Percentiles rank a stretch among this genome's conserved stretches.
phyloP scores from a whole-genome alignment of 1,140 invertebrate genomes.

The Nasonia giraulti region DNA sequence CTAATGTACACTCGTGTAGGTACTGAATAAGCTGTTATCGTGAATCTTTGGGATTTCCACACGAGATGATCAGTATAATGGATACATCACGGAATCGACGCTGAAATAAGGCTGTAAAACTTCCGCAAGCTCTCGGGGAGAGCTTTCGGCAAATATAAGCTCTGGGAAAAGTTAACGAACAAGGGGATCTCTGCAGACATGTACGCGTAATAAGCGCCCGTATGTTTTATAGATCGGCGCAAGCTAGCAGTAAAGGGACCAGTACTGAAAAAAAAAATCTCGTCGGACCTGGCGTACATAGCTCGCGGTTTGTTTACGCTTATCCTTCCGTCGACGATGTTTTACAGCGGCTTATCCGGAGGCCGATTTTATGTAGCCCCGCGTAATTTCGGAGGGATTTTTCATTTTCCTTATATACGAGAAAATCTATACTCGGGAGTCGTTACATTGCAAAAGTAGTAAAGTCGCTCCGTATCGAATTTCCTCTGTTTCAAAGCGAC shows the following conservation, averaged over 20 bases:
- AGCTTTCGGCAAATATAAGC: slow-evolving; percentile 32
- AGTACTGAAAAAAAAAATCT: not conserved
- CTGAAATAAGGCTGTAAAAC: slow-evolving; percentile 26
- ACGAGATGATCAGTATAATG: not conserved
- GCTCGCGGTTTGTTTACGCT: slow-evolving; percentile 21
- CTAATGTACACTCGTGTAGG: not conserved
- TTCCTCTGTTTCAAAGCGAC: not conserved
- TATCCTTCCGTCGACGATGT: slow-evolving; percentile 4
- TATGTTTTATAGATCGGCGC: too few species aligned
- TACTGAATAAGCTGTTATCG: too few species aligned
- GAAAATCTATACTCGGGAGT: too few species aligned
- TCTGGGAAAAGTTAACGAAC: slow-evolving; percentile 28
- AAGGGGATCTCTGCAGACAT: too few species aligned
- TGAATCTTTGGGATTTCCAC: too few species aligned
- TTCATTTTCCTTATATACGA: not conserved
- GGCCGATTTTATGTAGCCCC: not conserved
- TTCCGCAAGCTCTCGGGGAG: not conserved
- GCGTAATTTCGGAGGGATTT: slow-evolving; percentile 10
- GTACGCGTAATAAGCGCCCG: too few species aligned
- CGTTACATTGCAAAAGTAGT: too few species aligned
- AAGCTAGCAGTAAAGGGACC: too few species aligned
- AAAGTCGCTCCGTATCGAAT: too few species aligned
- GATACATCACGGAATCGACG: not conserved
- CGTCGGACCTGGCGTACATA: not conserved
- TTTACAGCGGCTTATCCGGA: not conserved